These are phyloP conservation scores for Leucophenga varia DNA, from an alignment of 1,140 invertebrate species.

Conservation along the genomic window DNA sequence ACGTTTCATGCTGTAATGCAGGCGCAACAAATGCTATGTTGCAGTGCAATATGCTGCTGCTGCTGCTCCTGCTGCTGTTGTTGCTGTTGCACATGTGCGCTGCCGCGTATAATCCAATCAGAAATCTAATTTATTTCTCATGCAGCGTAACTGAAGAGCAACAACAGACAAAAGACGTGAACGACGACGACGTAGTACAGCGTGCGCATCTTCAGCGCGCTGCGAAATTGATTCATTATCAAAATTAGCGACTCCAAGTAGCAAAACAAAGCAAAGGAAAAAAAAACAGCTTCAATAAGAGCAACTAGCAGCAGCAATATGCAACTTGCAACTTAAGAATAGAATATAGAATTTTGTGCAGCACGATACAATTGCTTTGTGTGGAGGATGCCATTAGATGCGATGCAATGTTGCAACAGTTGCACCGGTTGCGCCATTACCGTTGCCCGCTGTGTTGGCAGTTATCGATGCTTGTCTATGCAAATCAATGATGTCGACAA, in stretches of 20 bases:
- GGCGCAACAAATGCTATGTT: too few species aligned
- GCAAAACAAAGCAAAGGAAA: constrained; percentile 39
- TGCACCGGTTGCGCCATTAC: constrained; percentile 7
- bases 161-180: too few species aligned
- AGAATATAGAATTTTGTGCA: constrained; percentile 9
- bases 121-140: constrained; percentile 41
- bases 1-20: constrained; percentile 40
- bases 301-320: constrained; percentile 1
- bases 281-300: background rate
- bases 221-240: constrained; percentile 53
- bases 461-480: constrained; percentile 37
- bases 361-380: too few species aligned
- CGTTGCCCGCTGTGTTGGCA: background rate
- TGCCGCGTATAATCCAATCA: constrained; percentile 9
- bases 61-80: too few species aligned
- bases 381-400: too few species aligned
- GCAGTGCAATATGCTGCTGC: constrained; percentile 14
- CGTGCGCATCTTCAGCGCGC: too few species aligned
- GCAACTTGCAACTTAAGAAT: too few species aligned
- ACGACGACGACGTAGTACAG: too few species aligned
- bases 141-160: constrained; percentile 13
- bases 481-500: constrained; percentile 32
- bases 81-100: constrained; percentile 19
- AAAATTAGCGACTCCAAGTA: constrained; percentile 43
- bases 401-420: too few species aligned